Evolutionary conservation across 2,888 invertebrate species (phyloP), one percentile per base, ranked within the genome.

Genomic region (Agriopis marginaria): DNA sequence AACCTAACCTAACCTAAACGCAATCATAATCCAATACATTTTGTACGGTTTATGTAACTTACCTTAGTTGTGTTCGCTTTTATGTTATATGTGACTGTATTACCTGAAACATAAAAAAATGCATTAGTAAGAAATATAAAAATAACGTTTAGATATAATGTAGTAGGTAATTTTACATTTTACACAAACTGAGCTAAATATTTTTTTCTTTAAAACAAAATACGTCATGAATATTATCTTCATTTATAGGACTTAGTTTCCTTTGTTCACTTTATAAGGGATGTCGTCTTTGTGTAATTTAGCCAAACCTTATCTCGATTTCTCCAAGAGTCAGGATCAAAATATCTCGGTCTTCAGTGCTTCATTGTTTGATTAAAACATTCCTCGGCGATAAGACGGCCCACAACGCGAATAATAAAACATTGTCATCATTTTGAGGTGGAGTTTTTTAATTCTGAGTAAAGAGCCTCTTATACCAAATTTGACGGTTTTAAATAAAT

Each of bases 301-400:
- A 75, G 66, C 66, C 68, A 79, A 79, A 72, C 77, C 79, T 82
- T 86, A 85, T 87, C 85, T 63, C 70, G 42, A 59, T 72, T 73
- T 80, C 73, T 79, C 73, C 78, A 74, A 80, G 75, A 74, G 64
- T 73, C 73, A 82, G 82, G 86, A 88, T 85, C 80, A 82, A 84
- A 86, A 81, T 81, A 83, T 83, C 80, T 84, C 86, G 85, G 85
- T 86, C 83, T 87, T 82, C 78, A 83, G 84, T 79, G 79, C 79
- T 79, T 83, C 81, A 82, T 80, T 92, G 91, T 92, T 91, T 92
- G 82, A 81, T 82, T 79, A 81, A 80, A 72, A 86, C 84, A 92
- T 92, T 87, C 91, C 84, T 73, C 47, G 62, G 76, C 76, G 92
- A 92, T 92, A 91, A 90, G 80, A 66, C 73, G 12, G 11, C 42